Percentiles rank a stretch among this genome's conserved stretches.
Evolutionary conservation across 2,888 invertebrate species (phyloP).

Genomic region (Netelia inedita): DNA sequence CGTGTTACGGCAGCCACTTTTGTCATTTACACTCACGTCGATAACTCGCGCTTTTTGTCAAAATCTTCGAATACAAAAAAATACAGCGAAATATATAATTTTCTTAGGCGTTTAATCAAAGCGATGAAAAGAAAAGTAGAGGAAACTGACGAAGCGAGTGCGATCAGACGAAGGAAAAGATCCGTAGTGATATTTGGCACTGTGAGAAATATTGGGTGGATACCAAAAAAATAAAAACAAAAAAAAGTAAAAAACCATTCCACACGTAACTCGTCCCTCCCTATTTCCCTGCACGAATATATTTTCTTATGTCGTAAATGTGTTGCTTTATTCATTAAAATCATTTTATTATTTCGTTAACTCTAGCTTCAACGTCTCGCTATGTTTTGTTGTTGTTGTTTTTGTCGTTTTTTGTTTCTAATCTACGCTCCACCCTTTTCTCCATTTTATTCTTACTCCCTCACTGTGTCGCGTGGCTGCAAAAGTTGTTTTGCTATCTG

Average conservation of each 20-base stretch:
- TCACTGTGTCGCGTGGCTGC: conserved; percentile 25
- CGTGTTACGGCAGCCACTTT: not conserved
- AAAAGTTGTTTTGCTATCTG: conserved; percentile 39
- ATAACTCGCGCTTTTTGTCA: not conserved
- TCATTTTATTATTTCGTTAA: conserved; percentile 35
- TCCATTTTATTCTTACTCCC: conserved; percentile 21
- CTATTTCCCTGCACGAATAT: conserved; percentile 40
- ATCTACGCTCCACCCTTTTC: conserved; percentile 42
- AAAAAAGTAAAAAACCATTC: conserved; percentile 39
- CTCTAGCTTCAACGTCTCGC: conserved; percentile 24
- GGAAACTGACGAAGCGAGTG: conserved; percentile 4
- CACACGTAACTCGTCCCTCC: conserved; percentile 34
- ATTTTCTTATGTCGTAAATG: conserved; percentile 22
- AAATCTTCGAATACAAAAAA: not conserved
- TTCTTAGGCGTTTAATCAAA: not conserved
- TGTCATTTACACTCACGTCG: not conserved
- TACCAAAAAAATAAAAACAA: conserved; percentile 62
- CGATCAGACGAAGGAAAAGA: conserved; percentile 48
- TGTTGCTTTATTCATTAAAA: conserved; percentile 1
- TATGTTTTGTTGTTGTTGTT: conserved; percentile 36
- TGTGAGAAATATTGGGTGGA: conserved; percentile 80
- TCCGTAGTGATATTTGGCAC: conserved; percentile 81
- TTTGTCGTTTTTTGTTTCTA: conserved; percentile 20
- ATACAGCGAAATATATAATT: not conserved
- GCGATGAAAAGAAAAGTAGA: not conserved